Percentiles rank a stretch among this genome's conserved stretches.
phyloP scores from a whole-genome alignment of 1,140 invertebrate genomes.

The Drosophila serrata region DNA sequence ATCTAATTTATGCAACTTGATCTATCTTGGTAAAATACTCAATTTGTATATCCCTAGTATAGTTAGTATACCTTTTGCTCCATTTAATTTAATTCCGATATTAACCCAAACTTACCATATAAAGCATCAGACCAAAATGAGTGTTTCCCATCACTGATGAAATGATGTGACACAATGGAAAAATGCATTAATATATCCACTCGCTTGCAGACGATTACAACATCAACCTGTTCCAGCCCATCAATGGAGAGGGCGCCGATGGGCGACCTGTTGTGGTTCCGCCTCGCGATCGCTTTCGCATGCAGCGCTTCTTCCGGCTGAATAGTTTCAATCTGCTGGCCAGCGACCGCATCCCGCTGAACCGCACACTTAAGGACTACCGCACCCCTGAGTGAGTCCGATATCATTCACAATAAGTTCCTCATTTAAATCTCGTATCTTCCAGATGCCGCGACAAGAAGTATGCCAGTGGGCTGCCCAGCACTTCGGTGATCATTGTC shows the following conservation, averaged over 20 bases:
- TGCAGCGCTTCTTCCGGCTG: conserved; percentile 93
- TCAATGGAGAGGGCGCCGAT: conserved; percentile 90
- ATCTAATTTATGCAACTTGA: not conserved
- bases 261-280: conserved; percentile 93
- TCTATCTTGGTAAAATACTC: not conserved
- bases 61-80: not conserved
- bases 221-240: conserved; percentile 92
- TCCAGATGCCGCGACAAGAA: conserved; percentile 76
- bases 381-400: conserved; percentile 88
- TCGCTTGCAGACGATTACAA: conserved; percentile 91
- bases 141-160: conserved; percentile 56
- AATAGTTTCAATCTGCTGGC: conserved; percentile 97
- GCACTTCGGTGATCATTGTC: conserved; percentile 94
- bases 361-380: conserved; percentile 95
- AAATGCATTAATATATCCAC: conserved; percentile 45
- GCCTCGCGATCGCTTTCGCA: conserved; percentile 90
- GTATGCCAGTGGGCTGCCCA: conserved; percentile 89
- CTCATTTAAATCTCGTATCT: not conserved
- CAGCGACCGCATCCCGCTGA: conserved; percentile 96
- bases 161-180: conserved; percentile 61
- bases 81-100: not conserved
- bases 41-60: not conserved
- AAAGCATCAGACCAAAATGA: not conserved
- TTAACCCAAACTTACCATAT: not conserved
- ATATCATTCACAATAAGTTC: not conserved